Conservation (phyloP, 2,888 invertebrate genomes). For the Metalampra italica region DNA sequence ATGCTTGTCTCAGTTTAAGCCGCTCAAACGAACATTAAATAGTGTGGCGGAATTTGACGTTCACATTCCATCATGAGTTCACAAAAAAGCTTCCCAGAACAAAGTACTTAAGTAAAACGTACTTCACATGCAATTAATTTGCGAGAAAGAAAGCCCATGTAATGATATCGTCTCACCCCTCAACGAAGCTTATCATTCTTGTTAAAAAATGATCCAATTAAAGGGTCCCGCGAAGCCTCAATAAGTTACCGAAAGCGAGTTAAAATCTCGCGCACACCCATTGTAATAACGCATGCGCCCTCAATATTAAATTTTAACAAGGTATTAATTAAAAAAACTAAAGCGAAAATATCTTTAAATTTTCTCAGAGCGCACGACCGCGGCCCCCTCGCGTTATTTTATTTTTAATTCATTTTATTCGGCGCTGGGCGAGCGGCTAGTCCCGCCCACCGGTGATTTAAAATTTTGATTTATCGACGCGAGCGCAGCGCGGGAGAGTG, state of each 20-base stretch:
- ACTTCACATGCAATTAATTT: constrained; percentile 33
- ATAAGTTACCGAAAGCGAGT: constrained; percentile 72
- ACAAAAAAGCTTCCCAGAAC: constrained; percentile 8
- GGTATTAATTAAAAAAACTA: constrained; percentile 79
- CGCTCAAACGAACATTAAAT: constrained; percentile 14
- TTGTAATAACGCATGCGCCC: constrained; percentile 76
- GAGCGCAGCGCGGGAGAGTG: constrained; percentile 50
- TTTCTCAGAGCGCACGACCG: constrained; percentile 66
- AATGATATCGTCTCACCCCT: constrained; percentile 52
- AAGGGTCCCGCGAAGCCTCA: constrained; percentile 54
- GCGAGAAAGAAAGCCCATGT: constrained; percentile 37
- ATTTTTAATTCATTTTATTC: constrained; percentile 78
- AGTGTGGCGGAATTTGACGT: constrained; percentile 12
- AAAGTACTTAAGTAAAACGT: constrained; percentile 4
- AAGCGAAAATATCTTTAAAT: constrained; percentile 75
- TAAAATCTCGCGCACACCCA: constrained; percentile 75
- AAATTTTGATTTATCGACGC: constrained; percentile 77
- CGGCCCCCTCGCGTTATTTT: constrained; percentile 69
- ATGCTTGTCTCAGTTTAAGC: constrained; percentile 42
- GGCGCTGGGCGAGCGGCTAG: constrained; percentile 65
- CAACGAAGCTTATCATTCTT: constrained; percentile 65
- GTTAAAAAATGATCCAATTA: constrained; percentile 77
- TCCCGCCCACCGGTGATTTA: constrained; percentile 77
- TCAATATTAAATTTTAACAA: constrained; percentile 79
- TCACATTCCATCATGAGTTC: constrained; percentile 29